Evolutionary conservation across 2,888 invertebrate genomes (phyloP).

Genomic region (Eristalis pertinax): DNA sequence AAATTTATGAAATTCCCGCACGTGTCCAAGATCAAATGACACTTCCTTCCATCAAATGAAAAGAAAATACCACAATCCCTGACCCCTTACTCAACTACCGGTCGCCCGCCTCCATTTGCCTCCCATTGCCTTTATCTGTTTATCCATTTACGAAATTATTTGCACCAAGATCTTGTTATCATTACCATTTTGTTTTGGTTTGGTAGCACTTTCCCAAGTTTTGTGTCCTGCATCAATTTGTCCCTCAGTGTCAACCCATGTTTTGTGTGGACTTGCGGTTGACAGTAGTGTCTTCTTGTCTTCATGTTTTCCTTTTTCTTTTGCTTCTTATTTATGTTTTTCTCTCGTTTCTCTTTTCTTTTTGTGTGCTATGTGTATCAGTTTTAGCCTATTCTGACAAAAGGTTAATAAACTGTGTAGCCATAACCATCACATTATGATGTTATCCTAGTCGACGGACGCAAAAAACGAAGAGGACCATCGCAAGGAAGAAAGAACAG

Average conservation of each 20-base stretch:
- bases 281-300: constrained; percentile 25
- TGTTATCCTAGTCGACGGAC: constrained; percentile 35
- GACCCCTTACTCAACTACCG: background rate
- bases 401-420: constrained; percentile 67
- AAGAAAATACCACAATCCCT: constrained; percentile 33
- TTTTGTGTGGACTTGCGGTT: constrained; percentile 32
- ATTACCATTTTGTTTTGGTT: constrained; percentile 24
- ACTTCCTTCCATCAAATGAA: constrained; percentile 37
- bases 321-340: background rate
- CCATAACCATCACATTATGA: constrained; percentile 65
- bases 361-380: background rate
- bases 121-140: constrained; percentile 26
- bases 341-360: background rate
- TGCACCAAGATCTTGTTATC: constrained; percentile 50
- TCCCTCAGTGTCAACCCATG: constrained; percentile 26
- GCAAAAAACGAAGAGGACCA: constrained; percentile 7
- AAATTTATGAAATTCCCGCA: constrained; percentile 31
- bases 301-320: background rate
- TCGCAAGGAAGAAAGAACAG: constrained; percentile 24
- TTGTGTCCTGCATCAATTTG: constrained; percentile 50
- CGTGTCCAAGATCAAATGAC: constrained; percentile 49
- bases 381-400: constrained; percentile 36
- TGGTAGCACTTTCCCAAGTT: constrained; percentile 5
- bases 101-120: background rate
- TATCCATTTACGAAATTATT: constrained; percentile 51